Evolutionary conservation across 2,888 invertebrate species (phyloP), one percentile per base, ranked within the genome.

Genomic region (Microctonus aethiopoides): DNA sequence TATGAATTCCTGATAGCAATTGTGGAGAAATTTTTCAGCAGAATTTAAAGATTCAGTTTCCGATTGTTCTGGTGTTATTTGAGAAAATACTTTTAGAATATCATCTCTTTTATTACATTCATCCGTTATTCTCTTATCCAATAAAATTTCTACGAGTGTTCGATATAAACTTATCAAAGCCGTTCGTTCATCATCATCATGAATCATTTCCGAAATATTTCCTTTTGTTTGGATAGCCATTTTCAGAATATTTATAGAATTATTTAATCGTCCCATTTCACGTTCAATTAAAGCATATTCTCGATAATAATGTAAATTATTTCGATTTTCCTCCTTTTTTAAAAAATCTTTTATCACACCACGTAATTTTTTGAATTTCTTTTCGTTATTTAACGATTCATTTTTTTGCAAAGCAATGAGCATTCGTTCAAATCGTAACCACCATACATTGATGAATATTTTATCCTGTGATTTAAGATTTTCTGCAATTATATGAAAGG

Each of bases 241-340:
- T 75, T 87, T 85, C 39, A 91, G 84, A 61, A 91, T 88, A 74
- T 87, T 88, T n/a, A 88, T 75, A 67, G 89, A 88, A 52, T 79
- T 86, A 13, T 88, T 87, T 7, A 80, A 73, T 75, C 87, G 87
- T 16, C 88, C 89, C 36, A 88, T 81, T 81, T 91, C 90, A 64
- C 87, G 86, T 80, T 92, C 91, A 67, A 91, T 88, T 60, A 91
- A 80, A 9, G 91, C 91, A 79, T 91, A 91, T 81, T 92, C 92
- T 4, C 88, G 88, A 79, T 91, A 92, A 73, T 90, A 89, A 64
- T 90, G 85, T 24, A 90, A 79, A 74, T 90, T 89, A 74, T 89
- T 89, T 34, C 91, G 85, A 78, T 91, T 90, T 39, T 87, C 86
- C 0, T 87, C 87, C 46, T 84, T 84, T 70, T 90, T 90, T 0